phyloP scores from a whole-genome alignment of 2,113 vertebrate species.

The Platycercus adscitus region DNA sequence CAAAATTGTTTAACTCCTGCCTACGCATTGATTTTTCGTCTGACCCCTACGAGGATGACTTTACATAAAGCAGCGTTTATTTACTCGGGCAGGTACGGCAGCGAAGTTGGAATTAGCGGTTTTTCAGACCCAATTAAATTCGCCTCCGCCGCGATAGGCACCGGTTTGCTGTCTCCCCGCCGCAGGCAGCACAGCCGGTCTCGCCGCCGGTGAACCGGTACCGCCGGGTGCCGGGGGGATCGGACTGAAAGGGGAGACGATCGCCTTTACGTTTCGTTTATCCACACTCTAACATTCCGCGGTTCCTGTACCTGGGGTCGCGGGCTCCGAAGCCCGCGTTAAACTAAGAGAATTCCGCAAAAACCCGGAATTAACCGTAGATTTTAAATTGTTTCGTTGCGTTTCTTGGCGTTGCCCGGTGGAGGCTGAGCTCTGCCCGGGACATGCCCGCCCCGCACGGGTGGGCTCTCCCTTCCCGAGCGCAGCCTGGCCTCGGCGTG shows the following conservation, averaged over 20 bases:
- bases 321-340: background rate
- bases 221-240: background rate
- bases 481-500: background rate
- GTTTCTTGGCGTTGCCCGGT: background rate
- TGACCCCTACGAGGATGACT: constrained; percentile 10
- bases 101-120: background rate
- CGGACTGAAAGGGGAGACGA: background rate
- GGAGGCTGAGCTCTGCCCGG: background rate
- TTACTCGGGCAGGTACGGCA: background rate
- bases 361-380: fast-evolving
- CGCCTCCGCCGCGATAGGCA: background rate
- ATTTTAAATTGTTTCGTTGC: fast-evolving
- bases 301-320: background rate
- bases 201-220: background rate
- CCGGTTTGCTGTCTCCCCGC: background rate
- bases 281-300: background rate
- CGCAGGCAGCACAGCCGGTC: background rate
- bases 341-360: background rate
- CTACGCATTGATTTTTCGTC: constrained; percentile 12
- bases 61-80: background rate
- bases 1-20: constrained; percentile 42
- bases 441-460: too few relatives aligned
- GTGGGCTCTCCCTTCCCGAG: background rate
- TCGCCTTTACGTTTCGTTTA: background rate
- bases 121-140: background rate